Percentiles rank a stretch among this genome's conserved stretches.
Evolutionary conservation across 2,113 vertebrate species (phyloP).

Genomic region (Ictalurus punctatus): DNA sequence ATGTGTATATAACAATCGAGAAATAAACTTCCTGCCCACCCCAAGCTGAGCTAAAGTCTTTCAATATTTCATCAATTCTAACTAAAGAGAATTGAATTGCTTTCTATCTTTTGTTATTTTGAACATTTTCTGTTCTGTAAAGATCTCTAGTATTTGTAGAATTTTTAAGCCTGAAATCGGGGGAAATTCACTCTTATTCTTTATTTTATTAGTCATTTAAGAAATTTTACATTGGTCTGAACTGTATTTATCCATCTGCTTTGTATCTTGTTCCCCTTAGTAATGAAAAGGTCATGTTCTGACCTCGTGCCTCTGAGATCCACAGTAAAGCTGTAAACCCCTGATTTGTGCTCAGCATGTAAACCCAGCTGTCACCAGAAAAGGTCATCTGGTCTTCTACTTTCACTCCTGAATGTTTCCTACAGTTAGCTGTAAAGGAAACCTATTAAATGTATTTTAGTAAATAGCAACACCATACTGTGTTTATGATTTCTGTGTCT

Average conservation of each 20-base stretch:
- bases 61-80: constrained; percentile 22
- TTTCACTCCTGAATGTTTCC: constrained; percentile 14
- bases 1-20: not conserved
- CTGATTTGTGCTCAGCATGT: constrained; percentile 21
- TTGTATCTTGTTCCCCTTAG: constrained; percentile 6
- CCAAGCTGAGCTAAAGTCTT: not conserved
- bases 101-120: constrained; percentile 16
- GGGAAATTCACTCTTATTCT: no score
- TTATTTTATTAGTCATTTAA: not conserved
- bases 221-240: not conserved
- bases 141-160: constrained; percentile 12
- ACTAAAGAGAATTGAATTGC: constrained; percentile 40
- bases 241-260: not conserved
- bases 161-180: not conserved
- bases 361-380: not conserved
- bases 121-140: not conserved
- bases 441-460: not conserved
- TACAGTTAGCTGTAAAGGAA: constrained; percentile 47
- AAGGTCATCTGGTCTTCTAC: not conserved
- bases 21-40: constrained; percentile 14
- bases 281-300: constrained; percentile 5
- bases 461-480: not conserved
- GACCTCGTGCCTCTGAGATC: not conserved
- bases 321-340: not conserved
- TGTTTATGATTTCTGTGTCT: not conserved